A percentile compares a stretch with the other conserved stretches of the same genome.
Conservation (phyloP, 2,797 vertebrate genomes). For the Coccyzus lansbergi region DNA sequence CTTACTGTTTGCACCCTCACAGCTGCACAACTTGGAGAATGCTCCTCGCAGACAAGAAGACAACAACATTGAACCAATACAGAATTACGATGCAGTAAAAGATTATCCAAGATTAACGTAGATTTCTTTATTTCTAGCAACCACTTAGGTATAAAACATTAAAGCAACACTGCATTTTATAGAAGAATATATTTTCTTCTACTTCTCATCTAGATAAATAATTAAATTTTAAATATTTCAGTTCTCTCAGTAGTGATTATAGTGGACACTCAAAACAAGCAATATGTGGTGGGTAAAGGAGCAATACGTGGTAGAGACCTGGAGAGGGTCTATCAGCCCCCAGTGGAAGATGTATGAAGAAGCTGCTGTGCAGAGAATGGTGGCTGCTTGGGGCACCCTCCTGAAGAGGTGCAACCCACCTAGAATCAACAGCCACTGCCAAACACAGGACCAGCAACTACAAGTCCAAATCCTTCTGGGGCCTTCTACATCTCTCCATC, state of each 20-base stretch:
- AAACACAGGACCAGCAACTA: neutral
- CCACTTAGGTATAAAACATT: neutral
- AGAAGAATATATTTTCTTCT: neutral
- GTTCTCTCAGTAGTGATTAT: neutral
- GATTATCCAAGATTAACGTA: neutral
- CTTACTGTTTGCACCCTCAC: neutral
- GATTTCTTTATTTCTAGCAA: neutral
- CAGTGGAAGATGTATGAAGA: neutral
- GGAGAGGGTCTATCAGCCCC: too few species aligned
- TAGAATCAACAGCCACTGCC: neutral
- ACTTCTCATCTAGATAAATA: neutral
- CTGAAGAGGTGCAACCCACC: neutral
- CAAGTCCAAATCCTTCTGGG: fast-evolving
- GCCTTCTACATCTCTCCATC: neutral
- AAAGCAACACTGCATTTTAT: neutral
- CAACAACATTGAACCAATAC: neutral
- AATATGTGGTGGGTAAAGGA: neutral
- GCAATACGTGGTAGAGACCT: neutral
- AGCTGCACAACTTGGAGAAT: neutral
- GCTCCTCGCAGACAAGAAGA: neutral
- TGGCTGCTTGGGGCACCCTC: fast-evolving
- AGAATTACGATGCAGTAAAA: neutral
- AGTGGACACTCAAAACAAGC: neutral
- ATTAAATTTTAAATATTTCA: neutral
- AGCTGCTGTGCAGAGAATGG: fast-evolving